Conservation (phyloP, 2,888 invertebrate genomes). For the Chromoteleia sp. region DNA sequence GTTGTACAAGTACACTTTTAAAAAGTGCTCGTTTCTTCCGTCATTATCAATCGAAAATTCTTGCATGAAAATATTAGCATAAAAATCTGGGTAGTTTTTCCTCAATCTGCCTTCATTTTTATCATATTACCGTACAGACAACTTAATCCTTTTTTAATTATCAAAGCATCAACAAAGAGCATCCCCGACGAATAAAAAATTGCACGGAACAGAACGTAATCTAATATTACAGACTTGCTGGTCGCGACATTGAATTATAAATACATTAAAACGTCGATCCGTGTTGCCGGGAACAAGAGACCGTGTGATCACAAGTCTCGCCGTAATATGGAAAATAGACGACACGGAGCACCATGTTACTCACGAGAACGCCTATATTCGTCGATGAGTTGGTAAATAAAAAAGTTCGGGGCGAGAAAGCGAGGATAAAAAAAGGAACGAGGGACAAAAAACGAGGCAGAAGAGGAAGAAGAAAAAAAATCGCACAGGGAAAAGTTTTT, state of each 20-base stretch:
- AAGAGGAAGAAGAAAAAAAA: constrained; percentile 13
- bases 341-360: constrained; percentile 27
- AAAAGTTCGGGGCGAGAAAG: constrained; percentile 6
- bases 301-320: constrained; percentile 28
- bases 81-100: not conserved
- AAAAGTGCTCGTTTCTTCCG: too few relatives aligned
- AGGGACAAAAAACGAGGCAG: constrained; percentile 7
- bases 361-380: constrained; percentile 40
- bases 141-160: not conserved
- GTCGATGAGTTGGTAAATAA: constrained; percentile 7
- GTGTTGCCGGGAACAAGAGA: constrained; percentile 17
- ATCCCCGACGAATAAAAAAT: not conserved
- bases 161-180: not conserved
- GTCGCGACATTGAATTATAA: constrained; percentile 28
- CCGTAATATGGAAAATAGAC: constrained; percentile 35
- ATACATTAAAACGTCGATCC: constrained; percentile 28
- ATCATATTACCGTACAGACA: not conserved
- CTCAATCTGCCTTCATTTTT: not conserved
- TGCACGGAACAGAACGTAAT: not conserved
- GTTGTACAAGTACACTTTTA: too few relatives aligned
- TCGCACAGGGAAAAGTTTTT: constrained; percentile 63
- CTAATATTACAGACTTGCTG: not conserved
- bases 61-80: not conserved
- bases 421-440: not conserved
- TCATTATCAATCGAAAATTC: too few relatives aligned